Evolutionary conservation across 2,113 vertebrate species (phyloP).

Genomic region (Dipodomys merriami): DNA sequence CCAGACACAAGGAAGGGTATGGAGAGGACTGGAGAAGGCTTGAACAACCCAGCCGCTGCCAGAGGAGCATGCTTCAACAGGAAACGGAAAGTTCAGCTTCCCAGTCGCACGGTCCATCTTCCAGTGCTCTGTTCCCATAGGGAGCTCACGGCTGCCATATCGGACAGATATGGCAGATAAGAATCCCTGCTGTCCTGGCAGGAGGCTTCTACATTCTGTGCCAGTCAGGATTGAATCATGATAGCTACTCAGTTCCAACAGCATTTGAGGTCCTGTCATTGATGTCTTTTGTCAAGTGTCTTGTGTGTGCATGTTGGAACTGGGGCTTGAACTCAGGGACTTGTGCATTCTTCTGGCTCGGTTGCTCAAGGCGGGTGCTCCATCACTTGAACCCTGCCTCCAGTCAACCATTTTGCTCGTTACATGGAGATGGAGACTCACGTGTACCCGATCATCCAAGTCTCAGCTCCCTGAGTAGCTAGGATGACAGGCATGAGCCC

Average conservation of each 20-base stretch:
- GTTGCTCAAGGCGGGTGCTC: too few species aligned
- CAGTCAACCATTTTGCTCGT: too few species aligned
- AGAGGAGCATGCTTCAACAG: background rate
- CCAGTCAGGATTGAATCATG: background rate
- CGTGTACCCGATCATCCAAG: background rate
- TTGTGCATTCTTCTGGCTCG: too few species aligned
- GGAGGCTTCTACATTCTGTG: background rate
- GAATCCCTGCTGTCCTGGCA: too few species aligned
- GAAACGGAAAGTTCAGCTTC: background rate
- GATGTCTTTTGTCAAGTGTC: background rate
- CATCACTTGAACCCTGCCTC: too few species aligned
- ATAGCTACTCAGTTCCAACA: background rate
- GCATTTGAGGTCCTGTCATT: background rate
- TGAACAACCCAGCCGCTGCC: background rate
- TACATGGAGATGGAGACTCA: too few species aligned
- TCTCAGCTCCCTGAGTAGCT: background rate
- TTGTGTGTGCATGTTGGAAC: background rate
- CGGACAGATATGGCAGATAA: background rate
- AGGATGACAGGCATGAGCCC: too few species aligned
- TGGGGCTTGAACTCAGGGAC: too few species aligned
- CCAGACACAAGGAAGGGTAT: background rate
- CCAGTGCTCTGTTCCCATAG: background rate
- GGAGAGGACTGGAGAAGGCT: too few species aligned
- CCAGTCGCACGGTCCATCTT: background rate
- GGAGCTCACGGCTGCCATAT: background rate